Base-by-base conservation (phyloP, 2,888 invertebrate species). In the Erebia epiphron region DNA sequence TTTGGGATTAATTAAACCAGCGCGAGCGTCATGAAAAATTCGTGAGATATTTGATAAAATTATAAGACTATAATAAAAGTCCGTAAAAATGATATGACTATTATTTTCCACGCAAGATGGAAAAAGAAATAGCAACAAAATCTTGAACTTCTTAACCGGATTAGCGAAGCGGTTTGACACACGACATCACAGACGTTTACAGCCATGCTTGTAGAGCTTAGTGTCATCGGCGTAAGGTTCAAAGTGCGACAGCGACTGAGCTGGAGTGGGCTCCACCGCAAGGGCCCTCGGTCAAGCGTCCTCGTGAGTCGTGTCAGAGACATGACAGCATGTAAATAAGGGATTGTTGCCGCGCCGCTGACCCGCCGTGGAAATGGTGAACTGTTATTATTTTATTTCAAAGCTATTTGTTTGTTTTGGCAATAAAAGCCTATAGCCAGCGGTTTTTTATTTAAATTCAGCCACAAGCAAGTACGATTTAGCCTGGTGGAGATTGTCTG, bases 131-230 rank as follows among this genome's bases (percentile, higher is more conserved):
- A 18, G 35, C 52, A 41, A 54, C 50, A 8, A 52, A 35, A 52
- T 35, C 52, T 64, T 41, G 52, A 52, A 41, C 16, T 52, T 16
- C 52, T 64, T 35, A 52, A 11, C 52, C 52, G 64, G 35, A 64
- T 64, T 52, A 64, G 64, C 26, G 13, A 21, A 52, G 41, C 64
- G 13, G 64, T 64, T 64, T 64, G 64, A 64, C 64, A 64, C 52
- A 8, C 35, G 64, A 54, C 64, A 64, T 62, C 21, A 13, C 21
- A 21, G 8, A 7, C 21, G 21, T 2, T 18, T 8, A 14, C 62
- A 7, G 21, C 41, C 18, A 1, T 1, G 3, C 3, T 7, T 61
- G 1, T 46, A 13, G 1, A 46, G 18, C 61, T 46, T 61, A 61
- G 1, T 13, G 2, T 1, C 7, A 5, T 18, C 1, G 46, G 0